These are phyloP conservation scores for Tor tambroides DNA, from an alignment of 2,113 vertebrate species.

Conservation along the genomic window DNA sequence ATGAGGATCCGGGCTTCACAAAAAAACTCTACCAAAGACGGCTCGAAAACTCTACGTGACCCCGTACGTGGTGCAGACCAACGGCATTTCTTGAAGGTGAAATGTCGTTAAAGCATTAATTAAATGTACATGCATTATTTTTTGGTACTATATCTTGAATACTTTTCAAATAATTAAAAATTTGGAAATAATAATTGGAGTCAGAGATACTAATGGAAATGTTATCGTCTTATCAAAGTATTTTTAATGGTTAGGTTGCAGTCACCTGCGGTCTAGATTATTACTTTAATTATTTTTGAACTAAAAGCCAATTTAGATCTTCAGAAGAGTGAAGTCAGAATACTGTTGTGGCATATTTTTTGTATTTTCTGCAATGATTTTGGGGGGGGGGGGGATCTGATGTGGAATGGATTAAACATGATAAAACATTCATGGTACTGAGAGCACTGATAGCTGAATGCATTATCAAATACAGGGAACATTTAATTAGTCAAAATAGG, in stretches of 20 bases:
- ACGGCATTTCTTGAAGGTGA: neutral
- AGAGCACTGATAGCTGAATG: neutral
- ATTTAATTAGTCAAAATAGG: neutral
- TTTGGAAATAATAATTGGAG: slow-evolving; percentile 2
- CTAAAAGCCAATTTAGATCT: slow-evolving; percentile 6
- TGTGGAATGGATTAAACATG: neutral
- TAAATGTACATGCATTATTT: neutral
- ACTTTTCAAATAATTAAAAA: neutral
- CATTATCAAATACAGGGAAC: neutral
- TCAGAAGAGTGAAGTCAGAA: neutral
- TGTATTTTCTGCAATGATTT: neutral
- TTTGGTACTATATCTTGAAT: neutral
- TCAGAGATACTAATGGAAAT: neutral
- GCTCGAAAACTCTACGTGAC: neutral
- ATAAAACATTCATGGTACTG: neutral
- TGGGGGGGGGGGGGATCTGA: neutral
- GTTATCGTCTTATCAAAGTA: neutral
- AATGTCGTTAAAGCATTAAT: neutral
- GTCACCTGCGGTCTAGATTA: slow-evolving; percentile 4
- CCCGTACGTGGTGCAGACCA: neutral
- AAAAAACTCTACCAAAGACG: neutral
- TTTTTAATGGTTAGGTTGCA: slow-evolving; percentile 18
- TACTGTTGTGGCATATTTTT: neutral
- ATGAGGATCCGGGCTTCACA: slow-evolving; percentile 65
- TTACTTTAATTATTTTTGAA: neutral